Conservation (phyloP, 1,140 invertebrate genomes). For the Triops longicaudatus region DNA sequence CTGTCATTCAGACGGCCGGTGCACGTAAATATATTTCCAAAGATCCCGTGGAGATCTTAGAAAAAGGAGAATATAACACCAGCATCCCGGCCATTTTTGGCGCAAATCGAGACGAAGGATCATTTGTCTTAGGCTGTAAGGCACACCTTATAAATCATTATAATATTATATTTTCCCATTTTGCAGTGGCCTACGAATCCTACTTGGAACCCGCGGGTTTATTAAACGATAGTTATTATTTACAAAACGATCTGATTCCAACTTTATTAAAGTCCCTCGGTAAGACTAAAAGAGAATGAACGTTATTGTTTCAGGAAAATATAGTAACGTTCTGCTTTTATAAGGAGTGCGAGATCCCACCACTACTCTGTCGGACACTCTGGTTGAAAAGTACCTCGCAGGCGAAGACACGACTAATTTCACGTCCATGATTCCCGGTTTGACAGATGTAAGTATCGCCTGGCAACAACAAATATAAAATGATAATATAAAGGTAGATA, state of each 20-base stretch:
- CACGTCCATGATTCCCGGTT: conserved; percentile 27
- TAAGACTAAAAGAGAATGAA: not conserved
- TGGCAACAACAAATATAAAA: no score
- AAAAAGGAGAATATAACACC: conserved; percentile 24
- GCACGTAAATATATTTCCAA: conserved; percentile 20
- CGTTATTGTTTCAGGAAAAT: not conserved
- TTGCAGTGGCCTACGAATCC: not conserved
- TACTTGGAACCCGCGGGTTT: conserved; percentile 18
- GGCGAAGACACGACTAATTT: conserved; percentile 26
- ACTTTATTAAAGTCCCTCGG: conserved; percentile 22
- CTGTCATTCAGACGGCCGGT: conserved; percentile 27
- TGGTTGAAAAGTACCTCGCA: conserved; percentile 25
- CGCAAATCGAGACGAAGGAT: conserved; percentile 31
- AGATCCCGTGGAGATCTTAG: conserved; percentile 23
- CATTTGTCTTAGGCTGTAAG: conserved; percentile 30
- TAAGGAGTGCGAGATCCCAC: conserved; percentile 21
- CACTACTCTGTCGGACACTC: conserved; percentile 20
- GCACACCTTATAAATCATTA: not conserved
- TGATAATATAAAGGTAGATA: no score
- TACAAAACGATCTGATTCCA: conserved; percentile 21
- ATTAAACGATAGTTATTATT: conserved; percentile 19
- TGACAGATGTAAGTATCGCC: conserved; percentile 26
- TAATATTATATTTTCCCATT: not conserved
- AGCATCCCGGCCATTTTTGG: conserved; percentile 31
- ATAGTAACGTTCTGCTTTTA: not conserved